Evolutionary conservation across 2,113 vertebrate genomes (phyloP), one percentile per base, ranked within the genome.

Genomic region (Silurus glanis): DNA sequence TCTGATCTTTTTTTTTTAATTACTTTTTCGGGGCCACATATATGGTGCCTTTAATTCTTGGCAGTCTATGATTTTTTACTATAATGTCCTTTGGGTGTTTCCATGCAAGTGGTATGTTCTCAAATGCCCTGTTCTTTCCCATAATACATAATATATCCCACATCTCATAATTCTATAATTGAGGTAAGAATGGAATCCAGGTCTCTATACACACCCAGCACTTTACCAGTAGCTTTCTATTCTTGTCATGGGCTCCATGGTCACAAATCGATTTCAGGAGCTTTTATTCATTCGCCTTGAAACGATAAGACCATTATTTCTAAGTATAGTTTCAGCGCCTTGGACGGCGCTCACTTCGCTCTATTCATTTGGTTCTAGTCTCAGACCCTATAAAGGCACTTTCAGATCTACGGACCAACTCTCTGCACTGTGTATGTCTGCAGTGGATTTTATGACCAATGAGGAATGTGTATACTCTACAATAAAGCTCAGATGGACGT

Each of bases 221-320:
- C 84, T 88, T 87, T 90, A 67, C 5, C 59, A 90, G 90, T 82
- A 78, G 90, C 90, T 91, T 92, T 89, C 88, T 87, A 86, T 90
- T 90, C 71, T 74, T 88, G 90, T 59, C 89, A 82, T 89, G 90
- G 89, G 86, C 64, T 85, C 28, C 69, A 75, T 80, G 78, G 81
- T 86, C 53, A 79, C 85, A 51, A 89, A 95, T 95, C 84, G 92
- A 95, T 95, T 91, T 89, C 61, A 88, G 28, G 28, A 69, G 83
- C 90, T 93, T 90, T 92, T 90, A 92, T 93, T 92, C 91, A 85
- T 90, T 91, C 87, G 85, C 90, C 84, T 86, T 87, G 89, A 82
- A 81, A 83, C 86, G 86, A 59, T 16, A 85, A 84, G 90, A 88
- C 88, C 89, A 90, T 93, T 93, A 92, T 72, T 69, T 90, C 92